Percentiles rank a stretch among this genome's conserved stretches.
Conservation (phyloP, 2,113 vertebrate genomes). For the Lophotis ruficrista region DNA sequence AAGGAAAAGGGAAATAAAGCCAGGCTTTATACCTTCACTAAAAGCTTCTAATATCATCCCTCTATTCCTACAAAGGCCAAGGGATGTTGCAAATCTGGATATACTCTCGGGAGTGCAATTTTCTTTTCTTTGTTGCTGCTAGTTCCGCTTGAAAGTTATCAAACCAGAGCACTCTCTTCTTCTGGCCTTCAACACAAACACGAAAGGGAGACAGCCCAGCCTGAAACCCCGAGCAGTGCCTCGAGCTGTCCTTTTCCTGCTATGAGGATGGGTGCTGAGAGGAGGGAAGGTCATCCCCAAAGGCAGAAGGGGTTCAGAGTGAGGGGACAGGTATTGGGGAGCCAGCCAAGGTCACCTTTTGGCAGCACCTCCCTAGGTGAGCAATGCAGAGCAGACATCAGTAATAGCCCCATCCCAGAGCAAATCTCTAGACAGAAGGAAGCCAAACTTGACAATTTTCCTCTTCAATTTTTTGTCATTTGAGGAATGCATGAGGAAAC, state of each 20-base stretch:
- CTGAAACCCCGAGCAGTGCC: neutral
- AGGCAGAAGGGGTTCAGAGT: neutral
- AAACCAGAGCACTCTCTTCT: neutral
- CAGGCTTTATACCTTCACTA: neutral
- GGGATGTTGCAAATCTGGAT: neutral
- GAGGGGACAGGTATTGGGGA: neutral
- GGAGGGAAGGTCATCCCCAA: neutral
- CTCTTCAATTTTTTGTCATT: neutral
- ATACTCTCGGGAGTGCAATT: neutral
- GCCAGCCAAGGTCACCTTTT: neutral
- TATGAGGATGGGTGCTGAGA: neutral
- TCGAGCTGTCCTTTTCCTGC: neutral
- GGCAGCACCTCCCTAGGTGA: neutral
- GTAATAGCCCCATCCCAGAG: neutral
- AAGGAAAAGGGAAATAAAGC: slow-evolving; percentile 23
- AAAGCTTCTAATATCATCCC: neutral
- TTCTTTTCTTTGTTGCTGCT: slow-evolving; percentile 15
- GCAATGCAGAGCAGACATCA: rapidly evolving
- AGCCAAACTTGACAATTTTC: neutral
- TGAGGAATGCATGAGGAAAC: neutral
- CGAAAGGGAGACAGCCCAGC: neutral
- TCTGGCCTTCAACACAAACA: neutral
- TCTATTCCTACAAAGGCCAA: slow-evolving; percentile 1
- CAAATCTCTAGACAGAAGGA: neutral
- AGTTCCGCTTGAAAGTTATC: neutral